Base-by-base conservation (phyloP, 2,113 vertebrate genomes). In the Cairina moschata region DNA sequence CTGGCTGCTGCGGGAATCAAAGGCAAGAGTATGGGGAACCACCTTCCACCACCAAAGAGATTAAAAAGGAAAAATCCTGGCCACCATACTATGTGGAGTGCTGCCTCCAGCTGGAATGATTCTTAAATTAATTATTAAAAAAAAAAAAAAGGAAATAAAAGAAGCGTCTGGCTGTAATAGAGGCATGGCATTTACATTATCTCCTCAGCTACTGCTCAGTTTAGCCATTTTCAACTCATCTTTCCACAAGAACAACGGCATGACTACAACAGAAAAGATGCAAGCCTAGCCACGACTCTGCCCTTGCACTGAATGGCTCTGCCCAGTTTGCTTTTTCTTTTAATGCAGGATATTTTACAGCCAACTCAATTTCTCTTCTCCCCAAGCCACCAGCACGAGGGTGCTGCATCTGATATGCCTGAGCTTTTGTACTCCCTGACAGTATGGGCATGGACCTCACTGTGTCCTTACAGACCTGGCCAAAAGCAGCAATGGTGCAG, bases 391-490 rank as follows among this genome's bases (percentile, higher is more conserved):
- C 66, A 40, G 50, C 59, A 11, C 7, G 0, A 5, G 46, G 18
- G 17, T 54, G 52, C 52, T 25, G 34, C 34, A 8, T 6, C 78
- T 13, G 22, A 55, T 31, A 34, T 9, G 29, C 54, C 11, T 17
- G 69, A 13, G 58, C 40, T 38, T 14, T 38, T 44, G 2, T 8
- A 1, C 40, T 29, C 9, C 1, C 0, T 18, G 5, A 6, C 36
- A 29, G 11, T 2, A 14, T 15, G 8, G 59, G 3, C 2, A n/a
- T 0, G 3, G 54, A 32, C 20, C 38, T 65, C 29, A 40, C 38
- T 40, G 62, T 28, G 40, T 13, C 62, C 62, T 38, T 28, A 29
- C 36, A 32, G 55, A 40, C 25, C 62, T 40, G 28, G 18, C 31
- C 46, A 42, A 26, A 21, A 32, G 5, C 32, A 18, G 46, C 0